phyloP scores from a whole-genome alignment of 2,888 invertebrate species.

The Thereva nobilitata region DNA sequence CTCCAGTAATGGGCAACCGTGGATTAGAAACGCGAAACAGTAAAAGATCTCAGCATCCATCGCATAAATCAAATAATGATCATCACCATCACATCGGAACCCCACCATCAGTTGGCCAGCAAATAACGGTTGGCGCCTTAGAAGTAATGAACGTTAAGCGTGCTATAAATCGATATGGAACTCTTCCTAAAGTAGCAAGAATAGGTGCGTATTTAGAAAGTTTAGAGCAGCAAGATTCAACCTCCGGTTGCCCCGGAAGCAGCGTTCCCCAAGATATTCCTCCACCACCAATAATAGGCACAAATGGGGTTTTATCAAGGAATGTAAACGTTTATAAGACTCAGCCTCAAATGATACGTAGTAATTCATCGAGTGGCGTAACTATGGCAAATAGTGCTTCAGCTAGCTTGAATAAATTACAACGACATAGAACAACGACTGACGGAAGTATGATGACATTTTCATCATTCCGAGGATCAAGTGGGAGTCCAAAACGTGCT shows the following conservation, averaged over 20 bases:
- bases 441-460: conserved; percentile 60
- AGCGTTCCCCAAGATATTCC: conserved; percentile 42
- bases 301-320: conserved; percentile 21
- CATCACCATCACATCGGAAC: conserved; percentile 41
- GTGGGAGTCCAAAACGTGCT: conserved; percentile 71
- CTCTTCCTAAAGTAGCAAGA: conserved; percentile 93
- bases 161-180: conserved; percentile 94
- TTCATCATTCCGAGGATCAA: conserved; percentile 63
- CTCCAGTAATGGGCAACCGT: conserved; percentile 65
- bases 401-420: conserved; percentile 62
- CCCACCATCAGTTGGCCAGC: conserved; percentile 49
- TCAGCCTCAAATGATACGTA: conserved; percentile 84
- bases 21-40: conserved; percentile 67
- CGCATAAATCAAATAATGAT: conserved; percentile 41
- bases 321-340: conserved; percentile 59
- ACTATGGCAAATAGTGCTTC: conserved; percentile 68
- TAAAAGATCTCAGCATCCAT: conserved; percentile 59
- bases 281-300: conserved; percentile 40
- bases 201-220: conserved; percentile 97
- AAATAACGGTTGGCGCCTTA: conserved; percentile 85
- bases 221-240: conserved; percentile 74
- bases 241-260: conserved; percentile 2
- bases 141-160: conserved; percentile 95
- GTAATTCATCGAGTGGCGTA: conserved; percentile 85
- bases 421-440: conserved; percentile 61